These are phyloP conservation scores for Ophion ellenae DNA, from an alignment of 2,888 invertebrate genomes.

Conservation along the genomic window DNA sequence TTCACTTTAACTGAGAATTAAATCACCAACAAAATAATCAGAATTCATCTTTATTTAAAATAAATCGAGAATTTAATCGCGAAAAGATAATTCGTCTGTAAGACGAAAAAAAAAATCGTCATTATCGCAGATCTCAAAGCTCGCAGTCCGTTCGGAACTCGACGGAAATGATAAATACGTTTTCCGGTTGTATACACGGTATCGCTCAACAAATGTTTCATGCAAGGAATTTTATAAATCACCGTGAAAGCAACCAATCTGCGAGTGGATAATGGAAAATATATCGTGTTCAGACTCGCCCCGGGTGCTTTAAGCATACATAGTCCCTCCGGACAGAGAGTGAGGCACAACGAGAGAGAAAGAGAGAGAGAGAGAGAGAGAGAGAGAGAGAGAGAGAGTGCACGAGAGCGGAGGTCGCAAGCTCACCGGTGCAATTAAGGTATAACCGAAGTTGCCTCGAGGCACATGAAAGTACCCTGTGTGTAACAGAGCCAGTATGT, in stretches of 20 bases:
- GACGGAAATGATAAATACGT: background rate
- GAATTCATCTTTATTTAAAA: background rate
- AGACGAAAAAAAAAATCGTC: background rate
- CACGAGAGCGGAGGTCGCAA: conserved; percentile 53
- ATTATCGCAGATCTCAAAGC: background rate
- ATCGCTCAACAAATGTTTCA: conserved; percentile 20
- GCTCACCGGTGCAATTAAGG: conserved; percentile 56
- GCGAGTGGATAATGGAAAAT: conserved; percentile 43
- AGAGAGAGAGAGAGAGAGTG: conserved; percentile 9
- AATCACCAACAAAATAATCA: background rate
- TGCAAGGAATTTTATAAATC: conserved; percentile 25
- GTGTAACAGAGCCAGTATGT: conserved; percentile 19
- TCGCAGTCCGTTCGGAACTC: background rate
- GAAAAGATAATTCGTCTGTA: background rate
- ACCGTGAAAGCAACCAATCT: background rate
- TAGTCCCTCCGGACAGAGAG: conserved; percentile 23
- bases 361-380: conserved; percentile 1
- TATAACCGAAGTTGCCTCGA: conserved; percentile 52
- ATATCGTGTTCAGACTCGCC: conserved; percentile 21
- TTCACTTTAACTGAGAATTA: background rate
- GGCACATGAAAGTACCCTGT: conserved; percentile 36
- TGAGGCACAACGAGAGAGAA: background rate
- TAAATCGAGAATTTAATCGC: background rate
- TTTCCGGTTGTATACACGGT: background rate
- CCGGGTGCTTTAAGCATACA: conserved; percentile 23